Evolutionary conservation across 2,113 vertebrate genomes (phyloP), one percentile per base, ranked within the genome.

Genomic region (Oreotrochilus melanogaster): DNA sequence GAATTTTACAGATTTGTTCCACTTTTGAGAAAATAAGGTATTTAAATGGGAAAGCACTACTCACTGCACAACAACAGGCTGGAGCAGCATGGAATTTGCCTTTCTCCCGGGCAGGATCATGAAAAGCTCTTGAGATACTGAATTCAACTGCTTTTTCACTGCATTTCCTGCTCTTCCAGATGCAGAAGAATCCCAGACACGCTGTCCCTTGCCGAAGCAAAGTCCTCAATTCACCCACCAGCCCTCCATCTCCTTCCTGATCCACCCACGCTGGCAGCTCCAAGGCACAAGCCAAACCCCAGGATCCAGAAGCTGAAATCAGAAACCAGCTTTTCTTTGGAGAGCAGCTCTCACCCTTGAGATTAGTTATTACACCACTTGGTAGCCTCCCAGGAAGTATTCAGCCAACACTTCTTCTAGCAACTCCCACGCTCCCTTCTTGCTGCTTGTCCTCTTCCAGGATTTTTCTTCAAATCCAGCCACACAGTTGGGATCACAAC

Each of bases 371-470:
- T 53, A 69, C 27, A 80, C 12, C 12, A 19, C 67, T 39, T 65
- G 9, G 27, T 45, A 80, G 17, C 39, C 71, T 73, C 75, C 23
- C 39, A 67, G 60, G 16, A 65, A 65, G 31, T 18, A 76, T 66
- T 53, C n/a, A 48, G 45, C 58, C 89, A 83, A 45, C 3, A 2
- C 3, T 56, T 66, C 61, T 66, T 62, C 61, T 50, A 17, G 31
- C 14, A 61, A 45, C 0, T 0, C 30, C 45, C 35, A 53, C 2
- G 1, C 31, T 82, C 33, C 28, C 17, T 75, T 66, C 71, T 60
- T 31, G 21, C 33, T 7, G 51, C 47, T 65, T 80, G 27, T 21
- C 35, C 45, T 31, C 21, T 70, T 58, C 53, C 88, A 66, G 72
- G 70, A 50, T 64, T 88, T 62, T 45, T 45, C 39, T 65, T n/a